Evolutionary conservation across 1,140 invertebrate genomes (phyloP).

Genomic region (Phocides pigmalion): DNA sequence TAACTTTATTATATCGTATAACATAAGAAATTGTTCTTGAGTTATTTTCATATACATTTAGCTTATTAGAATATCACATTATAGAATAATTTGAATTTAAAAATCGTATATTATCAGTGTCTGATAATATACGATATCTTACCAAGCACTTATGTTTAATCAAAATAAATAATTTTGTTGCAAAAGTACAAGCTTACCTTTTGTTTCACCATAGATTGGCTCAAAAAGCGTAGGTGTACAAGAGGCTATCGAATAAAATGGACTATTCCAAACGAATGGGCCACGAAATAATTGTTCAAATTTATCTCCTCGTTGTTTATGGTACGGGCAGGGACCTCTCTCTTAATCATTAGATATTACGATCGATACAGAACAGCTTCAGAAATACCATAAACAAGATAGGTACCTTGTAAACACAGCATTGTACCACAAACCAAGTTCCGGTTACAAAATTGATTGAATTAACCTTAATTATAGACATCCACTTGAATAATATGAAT

Average conservation of each 20-base stretch:
- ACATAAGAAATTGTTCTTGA: too few relatives aligned
- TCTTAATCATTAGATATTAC: constrained; percentile 51
- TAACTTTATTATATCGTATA: too few relatives aligned
- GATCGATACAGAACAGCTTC: constrained; percentile 39
- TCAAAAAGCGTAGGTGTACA: constrained; percentile 33
- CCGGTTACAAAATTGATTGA: constrained; percentile 59
- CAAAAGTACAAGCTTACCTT: constrained; percentile 12
- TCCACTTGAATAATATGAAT: constrained; percentile 62
- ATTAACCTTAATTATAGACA: constrained; percentile 66
- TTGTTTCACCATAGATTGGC: constrained; percentile 26
- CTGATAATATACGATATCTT: too few relatives aligned
- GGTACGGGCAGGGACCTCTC: constrained; percentile 47
- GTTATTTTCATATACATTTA: too few relatives aligned
- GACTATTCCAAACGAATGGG: constrained; percentile 53
- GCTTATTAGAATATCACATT: too few relatives aligned
- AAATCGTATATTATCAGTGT: too few relatives aligned
- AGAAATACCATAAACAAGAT: constrained; percentile 40
- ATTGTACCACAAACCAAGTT: constrained; percentile 40
- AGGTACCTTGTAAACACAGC: constrained; percentile 35
- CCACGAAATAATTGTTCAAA: constrained; percentile 66
- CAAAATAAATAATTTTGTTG: constrained; percentile 18
- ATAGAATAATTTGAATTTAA: too few relatives aligned
- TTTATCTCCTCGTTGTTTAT: constrained; percentile 63
- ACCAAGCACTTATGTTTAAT: neutral
- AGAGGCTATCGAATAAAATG: constrained; percentile 59